Evolutionary conservation across 2,888 invertebrate species (phyloP).

Genomic region (Galeopsomyia nigrocyanea): DNA sequence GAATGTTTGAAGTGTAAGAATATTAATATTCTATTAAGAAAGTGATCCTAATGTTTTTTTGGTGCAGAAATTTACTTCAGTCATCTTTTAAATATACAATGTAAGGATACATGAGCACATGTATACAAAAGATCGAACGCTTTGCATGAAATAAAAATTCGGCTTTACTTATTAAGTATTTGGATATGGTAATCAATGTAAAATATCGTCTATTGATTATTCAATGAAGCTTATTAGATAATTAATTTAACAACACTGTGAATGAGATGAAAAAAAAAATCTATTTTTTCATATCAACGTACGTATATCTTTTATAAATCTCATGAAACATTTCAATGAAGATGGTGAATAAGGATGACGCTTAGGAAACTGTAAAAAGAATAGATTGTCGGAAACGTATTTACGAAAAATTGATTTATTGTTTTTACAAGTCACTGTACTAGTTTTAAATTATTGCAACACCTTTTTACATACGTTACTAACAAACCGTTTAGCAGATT

Average conservation of each 20-base stretch:
- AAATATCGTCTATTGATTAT: no score
- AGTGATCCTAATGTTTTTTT: slow-evolving; percentile 10
- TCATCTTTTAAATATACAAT: neutral
- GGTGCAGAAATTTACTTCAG: slow-evolving; percentile 32
- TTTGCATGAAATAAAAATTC: neutral
- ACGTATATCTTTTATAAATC: slow-evolving; percentile 1
- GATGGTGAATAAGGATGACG: no score
- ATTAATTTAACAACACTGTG: no score
- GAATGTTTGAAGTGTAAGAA: no score
- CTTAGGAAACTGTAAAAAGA: no score
- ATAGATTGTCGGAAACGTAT: neutral
- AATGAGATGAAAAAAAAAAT: neutral
- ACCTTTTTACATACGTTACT: slow-evolving; percentile 31
- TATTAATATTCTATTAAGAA: neutral
- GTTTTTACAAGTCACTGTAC: slow-evolving; percentile 35
- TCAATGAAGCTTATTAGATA: no score
- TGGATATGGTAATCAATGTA: no score
- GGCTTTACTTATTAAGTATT: neutral
- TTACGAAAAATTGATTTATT: slow-evolving; percentile 31
- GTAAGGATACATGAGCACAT: slow-evolving; percentile 18
- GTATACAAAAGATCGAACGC: neutral
- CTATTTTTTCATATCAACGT: neutral
- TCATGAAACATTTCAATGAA: neutral
- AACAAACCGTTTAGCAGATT: slow-evolving; percentile 24
- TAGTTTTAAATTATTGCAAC: slow-evolving; percentile 40